Percentiles rank a stretch among this genome's conserved stretches.
Evolutionary conservation across 2,888 invertebrate species (phyloP).

Genomic region (Bruchidius siliquastri): DNA sequence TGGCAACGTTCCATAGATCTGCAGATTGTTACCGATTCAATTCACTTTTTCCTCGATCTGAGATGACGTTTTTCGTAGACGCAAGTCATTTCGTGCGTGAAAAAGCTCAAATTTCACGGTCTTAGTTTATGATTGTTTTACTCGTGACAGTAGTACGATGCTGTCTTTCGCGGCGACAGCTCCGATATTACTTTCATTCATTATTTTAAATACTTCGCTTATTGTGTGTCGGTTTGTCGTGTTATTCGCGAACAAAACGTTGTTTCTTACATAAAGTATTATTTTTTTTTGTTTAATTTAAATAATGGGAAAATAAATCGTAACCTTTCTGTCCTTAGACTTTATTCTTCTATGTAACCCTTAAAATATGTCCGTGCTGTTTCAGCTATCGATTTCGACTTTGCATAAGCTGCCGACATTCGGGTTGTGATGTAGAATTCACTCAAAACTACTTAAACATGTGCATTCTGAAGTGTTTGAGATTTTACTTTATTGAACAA

Average conservation of each 20-base stretch:
- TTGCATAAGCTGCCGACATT: background rate
- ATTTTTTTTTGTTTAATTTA: too few relatives aligned
- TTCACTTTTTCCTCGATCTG: background rate
- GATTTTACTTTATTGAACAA: background rate
- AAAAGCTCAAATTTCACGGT: background rate
- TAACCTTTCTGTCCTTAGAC: too few relatives aligned
- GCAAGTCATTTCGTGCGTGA: background rate
- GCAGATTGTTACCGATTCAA: background rate
- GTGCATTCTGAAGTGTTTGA: background rate
- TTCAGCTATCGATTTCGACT: background rate
- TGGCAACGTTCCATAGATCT: background rate
- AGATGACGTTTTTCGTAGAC: background rate
- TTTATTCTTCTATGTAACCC: too few relatives aligned
- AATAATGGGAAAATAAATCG: too few relatives aligned
- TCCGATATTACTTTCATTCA: background rate
- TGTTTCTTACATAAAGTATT: too few relatives aligned
- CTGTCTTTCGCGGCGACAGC: background rate
- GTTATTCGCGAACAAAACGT: background rate
- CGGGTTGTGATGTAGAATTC: background rate
- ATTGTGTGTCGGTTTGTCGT: background rate
- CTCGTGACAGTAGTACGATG: background rate
- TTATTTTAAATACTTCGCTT: background rate
- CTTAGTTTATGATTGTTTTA: background rate
- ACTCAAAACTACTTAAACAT: background rate
- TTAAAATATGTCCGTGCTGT: background rate